Base-by-base conservation (phyloP, 2,888 invertebrate species). In the Argynnis bischoffii region DNA sequence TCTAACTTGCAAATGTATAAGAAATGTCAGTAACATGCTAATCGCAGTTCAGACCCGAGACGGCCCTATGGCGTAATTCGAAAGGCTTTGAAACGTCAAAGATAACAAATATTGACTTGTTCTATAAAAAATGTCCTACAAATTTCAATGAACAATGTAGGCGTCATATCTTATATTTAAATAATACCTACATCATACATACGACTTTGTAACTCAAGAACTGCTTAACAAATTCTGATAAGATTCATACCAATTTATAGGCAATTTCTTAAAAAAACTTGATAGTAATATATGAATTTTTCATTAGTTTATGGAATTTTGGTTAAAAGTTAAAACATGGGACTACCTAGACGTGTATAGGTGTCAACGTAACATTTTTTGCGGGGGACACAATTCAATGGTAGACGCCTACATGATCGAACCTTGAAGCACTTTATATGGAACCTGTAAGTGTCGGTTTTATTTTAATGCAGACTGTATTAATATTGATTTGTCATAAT, bases 351-450 rank as follows among this genome's bases (percentile, higher is more conserved):
- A 16, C 57, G 21, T 54, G 57, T 50, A 51, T 48, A 55, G 71
- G 69, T 65, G 71, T 77, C 41, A 76, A 77, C 70, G 76, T 78
- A 77, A 74, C 78, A 78, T 81, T 83, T 72, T 81, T 81, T 82
- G 86, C 83, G 87, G 83, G 83, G 88, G 80, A 74, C 64, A 75
- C 75, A 82, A 81, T 81, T 86, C 86, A 87, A 88, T 87, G 86
- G 83, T 47, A 81, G 78, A 81, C 89, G 77, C 91, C 90, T 73
- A 87, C 90, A 53, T 26, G 0, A 13, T 46, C 14, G 71, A 76
- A 81, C 92, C 91, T 92, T 90, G 88, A 70, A 60, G 31, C 63
- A 21, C 88, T 82, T 71, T 84, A 84, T 86, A 87, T 79, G 87
- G 89, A 70, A 66, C 61, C 66, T 79, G 82, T 65, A 82, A 87